Base-by-base conservation (phyloP, 1,140 invertebrate genomes). In the Calephelis virginiensis region DNA sequence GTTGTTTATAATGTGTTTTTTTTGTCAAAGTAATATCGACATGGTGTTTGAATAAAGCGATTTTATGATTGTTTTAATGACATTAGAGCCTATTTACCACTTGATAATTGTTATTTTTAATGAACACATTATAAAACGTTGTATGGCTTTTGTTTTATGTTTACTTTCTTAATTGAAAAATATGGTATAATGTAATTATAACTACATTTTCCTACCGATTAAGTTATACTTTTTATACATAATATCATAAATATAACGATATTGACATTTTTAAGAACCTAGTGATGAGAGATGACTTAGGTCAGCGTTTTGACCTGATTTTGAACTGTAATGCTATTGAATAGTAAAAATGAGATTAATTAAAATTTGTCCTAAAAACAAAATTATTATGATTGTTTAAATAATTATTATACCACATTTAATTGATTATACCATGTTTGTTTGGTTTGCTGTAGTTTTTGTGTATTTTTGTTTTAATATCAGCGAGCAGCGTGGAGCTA, bases 401-500 rank as follows among this genome's bases (percentile, higher is more conserved):
- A 28, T 28, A 3, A 1, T 28, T 28, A 28, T 28, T 28, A 28
- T 28, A 28, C 28, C 28, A 28, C 28, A 28, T 28, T 2, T 28
- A 28, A 50, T 53, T 17, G 17, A 56, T 37, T 56, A 13, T 50
- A 37, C 61, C 64, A 67, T 47, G 61, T 71, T 68, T 64, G 46
- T 64, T 13, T 64, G 13, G 64, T 72, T 69, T 74, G 69, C 53
- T 71, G 65, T 77, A 70, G 72, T 75, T 72, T 73, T 49, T 77
- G 61, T 66, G 45, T 75, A 59, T 73, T 71, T 66, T 70, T 71
- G 48, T 80, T 71, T 74, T 72, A 70, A 77, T 66, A 74, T 69
- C 62, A 78, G 73, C 74, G 78, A 75, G 72, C 69, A 66, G 76
- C 79, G 78, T 83, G 77, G 81, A 85, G 73, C 80, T 77, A 73